phyloP scores from a whole-genome alignment of 2,888 invertebrate species.

The Pollenia angustigena region DNA sequence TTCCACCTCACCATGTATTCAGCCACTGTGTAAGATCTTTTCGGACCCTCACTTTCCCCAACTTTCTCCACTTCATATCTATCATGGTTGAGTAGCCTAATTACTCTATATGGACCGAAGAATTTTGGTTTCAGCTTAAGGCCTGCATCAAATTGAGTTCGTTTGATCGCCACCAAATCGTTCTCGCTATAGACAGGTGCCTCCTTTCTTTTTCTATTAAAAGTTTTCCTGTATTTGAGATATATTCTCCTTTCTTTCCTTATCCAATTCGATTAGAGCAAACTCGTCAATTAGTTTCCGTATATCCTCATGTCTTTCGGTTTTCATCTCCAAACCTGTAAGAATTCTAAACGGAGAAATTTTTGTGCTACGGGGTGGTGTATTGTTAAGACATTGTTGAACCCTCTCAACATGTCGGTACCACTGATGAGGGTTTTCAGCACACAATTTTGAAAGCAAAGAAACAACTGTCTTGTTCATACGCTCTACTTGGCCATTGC shows the following conservation, averaged over 20 bases:
- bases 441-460: slow-evolving; percentile 48
- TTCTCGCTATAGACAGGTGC: not conserved
- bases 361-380: not conserved
- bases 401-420: not conserved
- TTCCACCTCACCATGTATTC: slow-evolving; percentile 4
- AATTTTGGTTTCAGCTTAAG: too few relatives aligned
- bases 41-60: not conserved
- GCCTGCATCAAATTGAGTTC: too few relatives aligned
- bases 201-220: not conserved
- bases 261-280: too few relatives aligned
- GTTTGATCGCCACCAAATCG: not conserved
- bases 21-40: not conserved
- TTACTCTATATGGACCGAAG: too few relatives aligned
- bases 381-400: too few relatives aligned
- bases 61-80: too few relatives aligned
- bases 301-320: not conserved
- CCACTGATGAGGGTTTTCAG: not conserved
- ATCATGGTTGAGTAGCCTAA: not conserved
- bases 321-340: not conserved
- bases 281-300: too few relatives aligned
- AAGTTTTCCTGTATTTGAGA: not conserved
- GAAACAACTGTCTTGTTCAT: slow-evolving; percentile 78
- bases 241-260: not conserved
- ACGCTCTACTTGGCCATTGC: slow-evolving; percentile 72
- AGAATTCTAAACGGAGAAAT: not conserved